These are phyloP conservation scores for Dinomys branickii DNA, from an alignment of 2,113 vertebrate genomes.

Conservation along the genomic window DNA sequence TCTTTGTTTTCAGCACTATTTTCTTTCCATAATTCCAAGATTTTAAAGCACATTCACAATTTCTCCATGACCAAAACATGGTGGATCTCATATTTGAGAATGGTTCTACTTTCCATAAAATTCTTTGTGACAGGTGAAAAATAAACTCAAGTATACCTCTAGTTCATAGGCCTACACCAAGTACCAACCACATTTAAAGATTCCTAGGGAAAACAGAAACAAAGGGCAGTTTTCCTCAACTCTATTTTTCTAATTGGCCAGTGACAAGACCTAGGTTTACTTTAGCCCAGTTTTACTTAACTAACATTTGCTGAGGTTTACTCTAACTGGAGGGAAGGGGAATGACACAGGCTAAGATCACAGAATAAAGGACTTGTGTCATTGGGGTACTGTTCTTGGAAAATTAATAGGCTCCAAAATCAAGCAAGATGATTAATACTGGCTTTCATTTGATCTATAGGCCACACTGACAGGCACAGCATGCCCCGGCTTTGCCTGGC, in stretches of 20 bases:
- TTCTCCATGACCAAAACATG: neutral
- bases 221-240: conserved; percentile 24
- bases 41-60: neutral
- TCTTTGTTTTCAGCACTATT: neutral
- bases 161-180: neutral
- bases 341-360: conserved; percentile 59
- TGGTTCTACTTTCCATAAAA: neutral
- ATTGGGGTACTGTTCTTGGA: conserved; percentile 41
- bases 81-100: neutral
- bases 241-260: neutral
- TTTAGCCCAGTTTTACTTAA: conserved; percentile 66
- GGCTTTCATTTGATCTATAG: conserved; percentile 75
- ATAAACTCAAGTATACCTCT: conserved; percentile 4
- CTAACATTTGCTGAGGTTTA: conserved; percentile 65
- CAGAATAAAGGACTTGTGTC: conserved; percentile 67
- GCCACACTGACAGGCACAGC: conserved; percentile 71
- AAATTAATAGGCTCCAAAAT: conserved; percentile 77
- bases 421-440: conserved; percentile 78
- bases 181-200: neutral
- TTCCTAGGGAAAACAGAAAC: conserved; percentile 29
- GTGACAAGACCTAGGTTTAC: conserved; percentile 32
- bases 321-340: conserved; percentile 25
- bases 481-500: conserved; percentile 69
- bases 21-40: conserved; percentile 5
- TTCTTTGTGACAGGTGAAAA: neutral